Base-by-base conservation (phyloP, 2,797 vertebrate species). In the Neosalanx taihuensis region DNA sequence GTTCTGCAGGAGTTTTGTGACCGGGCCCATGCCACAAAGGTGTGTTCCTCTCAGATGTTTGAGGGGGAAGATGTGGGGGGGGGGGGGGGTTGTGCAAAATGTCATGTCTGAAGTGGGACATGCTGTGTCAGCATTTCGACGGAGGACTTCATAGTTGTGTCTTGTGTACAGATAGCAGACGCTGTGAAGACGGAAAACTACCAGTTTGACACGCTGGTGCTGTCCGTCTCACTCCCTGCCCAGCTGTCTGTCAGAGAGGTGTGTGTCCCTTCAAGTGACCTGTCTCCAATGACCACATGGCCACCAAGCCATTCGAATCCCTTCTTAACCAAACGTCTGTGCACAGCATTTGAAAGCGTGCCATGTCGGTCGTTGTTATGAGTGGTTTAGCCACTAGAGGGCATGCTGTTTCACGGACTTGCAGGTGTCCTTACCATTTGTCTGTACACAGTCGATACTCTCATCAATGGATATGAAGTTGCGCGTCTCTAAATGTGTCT, bases 331-430 rank as follows among this genome's bases (percentile, higher is more conserved):
- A 53, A 15, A 15, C 18, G 7, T 0, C 37, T 6, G 9, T 41
- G 76, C 81, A 69, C 76, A 73, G 81, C 87, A 83, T 88, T 70
- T 75, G 80, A 66, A 76, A 41, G 37, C 12, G 37, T 41, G 7
- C 37, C 1, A 41, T 9, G 37, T 2, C 9, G 6, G 49, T 13
- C 46, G 18, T 20, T 66, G 23, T 49, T 6, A 30, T 46, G 17
- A 46, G 23, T 31, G 41, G 10, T 15, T 67, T 51, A 15, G 15
- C 46, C 46, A 29, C 15, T 67, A 67, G 64, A 51, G 13, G 17
- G 15, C 15, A 41, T 41, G 35, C 35, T 37, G 37, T 41, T 41
- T 41, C 12, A 41, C 37, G 12, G 7, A 41, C 37, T 41, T 41
- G 37, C 37, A 9, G 37, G 37, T 41, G 37, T 7, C 9, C 37